Conservation (phyloP, 2,797 vertebrate species). For the Urosaurus nigricauda region DNA sequence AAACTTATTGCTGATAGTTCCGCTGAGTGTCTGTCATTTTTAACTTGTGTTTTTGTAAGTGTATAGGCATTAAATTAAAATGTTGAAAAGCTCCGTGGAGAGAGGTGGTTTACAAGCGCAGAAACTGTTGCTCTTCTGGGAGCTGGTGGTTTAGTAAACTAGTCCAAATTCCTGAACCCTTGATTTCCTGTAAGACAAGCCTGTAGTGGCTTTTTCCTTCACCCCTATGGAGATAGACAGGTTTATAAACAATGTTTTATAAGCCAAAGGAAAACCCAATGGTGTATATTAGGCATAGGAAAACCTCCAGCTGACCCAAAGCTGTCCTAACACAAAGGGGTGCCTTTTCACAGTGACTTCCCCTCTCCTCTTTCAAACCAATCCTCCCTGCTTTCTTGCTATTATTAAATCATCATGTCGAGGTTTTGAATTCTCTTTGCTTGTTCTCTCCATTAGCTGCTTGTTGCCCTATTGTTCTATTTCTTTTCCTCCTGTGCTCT, state of each 20-base stretch:
- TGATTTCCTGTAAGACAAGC: constrained; percentile 32
- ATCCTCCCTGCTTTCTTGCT: neutral
- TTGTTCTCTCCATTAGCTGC: constrained; percentile 17
- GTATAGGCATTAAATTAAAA: constrained; percentile 61
- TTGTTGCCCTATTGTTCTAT: neutral
- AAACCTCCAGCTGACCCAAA: constrained; percentile 39
- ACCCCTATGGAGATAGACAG: constrained; percentile 39
- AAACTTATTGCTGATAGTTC: constrained; percentile 65
- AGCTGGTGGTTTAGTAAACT: constrained; percentile 45
- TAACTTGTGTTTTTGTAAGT: constrained; percentile 55
- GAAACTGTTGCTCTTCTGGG: constrained; percentile 45
- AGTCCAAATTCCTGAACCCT: constrained; percentile 42
- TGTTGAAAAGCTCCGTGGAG: constrained; percentile 50
- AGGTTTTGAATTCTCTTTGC: constrained; percentile 1
- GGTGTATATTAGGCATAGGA: neutral
- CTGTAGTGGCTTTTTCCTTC: constrained; percentile 6
- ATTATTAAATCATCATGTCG: constrained; percentile 34
- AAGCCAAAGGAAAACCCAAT: constrained; percentile 14
- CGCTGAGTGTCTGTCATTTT: constrained; percentile 52
- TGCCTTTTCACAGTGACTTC: neutral
- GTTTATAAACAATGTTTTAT: constrained; percentile 41
- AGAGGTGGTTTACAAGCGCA: constrained; percentile 43
- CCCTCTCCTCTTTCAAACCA: neutral
- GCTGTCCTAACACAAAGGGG: constrained; percentile 19
- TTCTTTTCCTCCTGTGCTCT: constrained; percentile 28